These are phyloP conservation scores for Alethe diademata DNA, from an alignment of 2,113 vertebrate species.

Conservation along the genomic window DNA sequence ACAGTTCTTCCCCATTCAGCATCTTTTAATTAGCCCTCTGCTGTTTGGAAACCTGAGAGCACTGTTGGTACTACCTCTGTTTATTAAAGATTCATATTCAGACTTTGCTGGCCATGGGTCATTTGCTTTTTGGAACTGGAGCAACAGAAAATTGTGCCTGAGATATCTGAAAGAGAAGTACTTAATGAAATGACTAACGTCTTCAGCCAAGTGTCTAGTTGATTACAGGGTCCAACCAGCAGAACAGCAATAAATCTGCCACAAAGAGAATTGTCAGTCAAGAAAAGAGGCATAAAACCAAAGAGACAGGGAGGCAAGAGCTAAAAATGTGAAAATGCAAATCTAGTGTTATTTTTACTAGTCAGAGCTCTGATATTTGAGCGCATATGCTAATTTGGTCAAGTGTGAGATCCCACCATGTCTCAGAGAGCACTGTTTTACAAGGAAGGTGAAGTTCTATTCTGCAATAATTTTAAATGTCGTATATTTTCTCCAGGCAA, in stretches of 20 bases:
- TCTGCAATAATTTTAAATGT: background rate
- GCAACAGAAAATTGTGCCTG: conserved; percentile 32
- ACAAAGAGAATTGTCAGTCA: conserved; percentile 36
- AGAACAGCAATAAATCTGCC: conserved; percentile 41
- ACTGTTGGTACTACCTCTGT: conserved; percentile 38
- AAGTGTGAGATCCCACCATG: conserved; percentile 43
- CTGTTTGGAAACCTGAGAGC: conserved; percentile 24
- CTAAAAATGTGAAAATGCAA: conserved; percentile 58
- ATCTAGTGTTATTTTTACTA: conserved; percentile 56
- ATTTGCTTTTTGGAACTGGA: conserved; percentile 58
- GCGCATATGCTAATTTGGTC: conserved; percentile 42
- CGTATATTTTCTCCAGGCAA: background rate
- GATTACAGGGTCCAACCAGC: conserved; percentile 46
- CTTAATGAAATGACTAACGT: conserved; percentile 51
- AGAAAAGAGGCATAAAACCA: conserved; percentile 47
- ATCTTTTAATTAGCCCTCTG: conserved; percentile 41
- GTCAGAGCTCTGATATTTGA: conserved; percentile 48
- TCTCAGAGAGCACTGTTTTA: conserved; percentile 17
- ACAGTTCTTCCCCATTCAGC: background rate
- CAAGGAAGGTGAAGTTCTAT: background rate
- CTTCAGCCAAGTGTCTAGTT: conserved; percentile 47
- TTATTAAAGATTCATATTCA: conserved; percentile 65
- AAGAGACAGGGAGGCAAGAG: conserved; percentile 39
- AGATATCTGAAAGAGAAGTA: conserved; percentile 23
- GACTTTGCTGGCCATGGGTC: conserved; percentile 28